These are phyloP conservation scores for Lamellibrachia luymesi DNA, from an alignment of 1,140 invertebrate species.

Conservation along the genomic window DNA sequence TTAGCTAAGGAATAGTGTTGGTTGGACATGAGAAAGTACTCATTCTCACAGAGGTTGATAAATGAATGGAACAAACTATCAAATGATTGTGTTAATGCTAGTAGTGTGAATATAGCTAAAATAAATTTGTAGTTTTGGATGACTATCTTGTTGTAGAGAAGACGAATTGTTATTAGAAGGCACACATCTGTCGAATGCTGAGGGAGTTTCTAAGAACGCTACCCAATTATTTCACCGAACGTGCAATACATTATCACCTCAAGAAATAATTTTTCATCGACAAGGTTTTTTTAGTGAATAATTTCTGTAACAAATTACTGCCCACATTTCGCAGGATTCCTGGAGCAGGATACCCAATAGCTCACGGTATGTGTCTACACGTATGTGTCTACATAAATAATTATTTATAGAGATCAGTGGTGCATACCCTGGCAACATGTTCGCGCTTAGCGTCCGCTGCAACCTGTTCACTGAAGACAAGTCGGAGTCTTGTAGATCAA, in stretches of 20 bases:
- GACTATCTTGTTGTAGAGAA: too few relatives aligned
- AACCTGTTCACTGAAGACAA: too few relatives aligned
- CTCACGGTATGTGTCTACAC: not conserved
- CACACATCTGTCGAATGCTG: not conserved
- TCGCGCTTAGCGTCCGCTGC: too few relatives aligned
- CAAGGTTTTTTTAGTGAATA: not conserved
- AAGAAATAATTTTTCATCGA: not conserved
- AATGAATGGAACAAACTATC: too few relatives aligned
- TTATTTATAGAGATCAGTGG: not conserved
- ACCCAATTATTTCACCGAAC: not conserved
- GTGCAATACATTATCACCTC: not conserved
- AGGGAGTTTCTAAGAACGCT: not conserved
- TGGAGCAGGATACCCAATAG: not conserved
- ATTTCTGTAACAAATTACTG: not conserved
- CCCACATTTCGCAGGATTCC: not conserved
- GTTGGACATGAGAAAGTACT: too few relatives aligned
- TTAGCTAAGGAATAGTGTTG: too few relatives aligned
- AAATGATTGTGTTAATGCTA: too few relatives aligned
- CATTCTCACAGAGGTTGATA: too few relatives aligned
- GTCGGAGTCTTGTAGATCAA: too few relatives aligned
- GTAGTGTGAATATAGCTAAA: too few relatives aligned
- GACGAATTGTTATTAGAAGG: not conserved
- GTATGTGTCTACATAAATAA: not conserved
- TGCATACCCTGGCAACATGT: not conserved
- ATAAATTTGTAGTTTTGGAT: too few relatives aligned